Conservation (phyloP, 1,140 invertebrate genomes). For the Proctacanthus coquilletti region DNA sequence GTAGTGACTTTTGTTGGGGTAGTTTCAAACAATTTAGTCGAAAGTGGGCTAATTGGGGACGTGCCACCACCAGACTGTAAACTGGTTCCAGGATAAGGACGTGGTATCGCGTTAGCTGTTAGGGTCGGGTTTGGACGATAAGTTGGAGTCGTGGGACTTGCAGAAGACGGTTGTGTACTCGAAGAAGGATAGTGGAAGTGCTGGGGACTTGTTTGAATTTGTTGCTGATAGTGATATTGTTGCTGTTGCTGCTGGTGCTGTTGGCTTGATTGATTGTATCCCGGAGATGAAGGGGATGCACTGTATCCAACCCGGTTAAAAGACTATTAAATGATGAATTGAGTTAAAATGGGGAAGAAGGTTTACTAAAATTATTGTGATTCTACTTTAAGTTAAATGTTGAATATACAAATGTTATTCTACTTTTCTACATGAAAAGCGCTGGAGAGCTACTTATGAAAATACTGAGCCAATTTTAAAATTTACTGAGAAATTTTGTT, state of each 20-base stretch:
- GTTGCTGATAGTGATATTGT: slow-evolving; percentile 21
- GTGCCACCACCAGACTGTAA: slow-evolving; percentile 2
- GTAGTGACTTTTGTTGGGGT: slow-evolving; percentile 10
- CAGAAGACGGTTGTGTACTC: too few relatives aligned
- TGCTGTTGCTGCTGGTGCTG: slow-evolving; percentile 16
- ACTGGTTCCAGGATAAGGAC: slow-evolving; percentile 26
- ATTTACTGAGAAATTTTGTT: too few relatives aligned
- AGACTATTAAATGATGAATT: slow-evolving; percentile 11
- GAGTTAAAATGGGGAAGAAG: background rate
- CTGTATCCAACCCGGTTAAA: slow-evolving; percentile 22
- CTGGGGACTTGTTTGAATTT: slow-evolving; percentile 10
- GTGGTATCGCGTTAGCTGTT: slow-evolving; percentile 29
- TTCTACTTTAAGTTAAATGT: too few relatives aligned
- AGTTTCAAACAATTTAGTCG: slow-evolving; percentile 25
- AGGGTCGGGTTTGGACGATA: slow-evolving; percentile 25
- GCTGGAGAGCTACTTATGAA: too few relatives aligned
- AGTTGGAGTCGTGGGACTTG: slow-evolving; percentile 11
- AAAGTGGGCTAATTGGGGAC: slow-evolving; percentile 9
- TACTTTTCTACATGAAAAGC: too few relatives aligned
- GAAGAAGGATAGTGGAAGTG: slow-evolving; percentile 26
- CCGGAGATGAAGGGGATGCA: slow-evolving; percentile 22
- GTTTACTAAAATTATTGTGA: too few relatives aligned
- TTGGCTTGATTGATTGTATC: slow-evolving; percentile 14
- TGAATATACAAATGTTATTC: too few relatives aligned
- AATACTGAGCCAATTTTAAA: too few relatives aligned